These are phyloP conservation scores for Rhyacichthys aspro DNA, from an alignment of 2,797 vertebrate species.

Conservation along the genomic window DNA sequence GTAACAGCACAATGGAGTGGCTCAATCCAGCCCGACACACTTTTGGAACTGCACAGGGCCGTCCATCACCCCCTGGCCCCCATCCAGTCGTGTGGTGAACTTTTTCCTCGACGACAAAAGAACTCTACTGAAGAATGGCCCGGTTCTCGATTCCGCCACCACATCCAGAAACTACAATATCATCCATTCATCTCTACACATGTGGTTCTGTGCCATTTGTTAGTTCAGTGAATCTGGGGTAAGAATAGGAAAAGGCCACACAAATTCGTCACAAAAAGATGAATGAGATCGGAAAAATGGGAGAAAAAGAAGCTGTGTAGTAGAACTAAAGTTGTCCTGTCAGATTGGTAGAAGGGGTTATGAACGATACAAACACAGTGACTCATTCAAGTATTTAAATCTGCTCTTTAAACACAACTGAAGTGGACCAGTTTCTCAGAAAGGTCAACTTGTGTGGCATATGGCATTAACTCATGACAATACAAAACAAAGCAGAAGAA, in stretches of 20 bases:
- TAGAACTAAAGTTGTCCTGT: slow-evolving; percentile 22
- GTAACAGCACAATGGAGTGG: slow-evolving; percentile 52
- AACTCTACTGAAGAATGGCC: slow-evolving; percentile 51
- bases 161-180: slow-evolving; percentile 42
- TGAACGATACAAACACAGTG: too few relatives aligned
- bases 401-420: too few relatives aligned
- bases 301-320: slow-evolving; percentile 14
- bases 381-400: too few relatives aligned
- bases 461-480: too few relatives aligned
- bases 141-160: slow-evolving; percentile 48
- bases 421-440: too few relatives aligned
- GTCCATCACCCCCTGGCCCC: slow-evolving; percentile 55
- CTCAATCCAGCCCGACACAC: slow-evolving; percentile 60
- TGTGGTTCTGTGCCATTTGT: slow-evolving; percentile 65
- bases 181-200: slow-evolving; percentile 65
- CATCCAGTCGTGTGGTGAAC: slow-evolving; percentile 41
- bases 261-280: too few relatives aligned
- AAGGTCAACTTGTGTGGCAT: too few relatives aligned
- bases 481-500: too few relatives aligned
- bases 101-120: slow-evolving; percentile 54
- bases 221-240: slow-evolving; percentile 43
- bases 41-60: slow-evolving; percentile 61
- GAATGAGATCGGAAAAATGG: too few relatives aligned
- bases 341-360: too few relatives aligned
- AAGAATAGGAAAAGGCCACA: slow-evolving; percentile 35